Percentiles rank a stretch among this genome's conserved stretches.
These are phyloP conservation scores for Pseudorectes ferrugineus DNA, from an alignment of 2,113 vertebrate genomes.

Conservation along the genomic window DNA sequence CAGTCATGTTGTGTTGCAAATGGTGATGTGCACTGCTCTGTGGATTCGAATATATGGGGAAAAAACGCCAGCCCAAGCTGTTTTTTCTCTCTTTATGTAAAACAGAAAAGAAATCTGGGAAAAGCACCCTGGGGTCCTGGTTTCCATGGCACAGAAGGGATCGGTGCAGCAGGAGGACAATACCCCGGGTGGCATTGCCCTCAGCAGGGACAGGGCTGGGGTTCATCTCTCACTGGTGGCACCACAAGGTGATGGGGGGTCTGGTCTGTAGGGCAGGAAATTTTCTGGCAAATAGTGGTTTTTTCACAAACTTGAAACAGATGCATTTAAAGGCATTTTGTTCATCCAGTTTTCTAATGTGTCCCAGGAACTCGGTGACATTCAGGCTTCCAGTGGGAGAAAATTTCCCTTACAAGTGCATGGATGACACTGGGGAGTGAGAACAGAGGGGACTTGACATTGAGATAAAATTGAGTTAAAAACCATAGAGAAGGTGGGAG, in stretches of 20 bases:
- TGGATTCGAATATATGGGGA: neutral
- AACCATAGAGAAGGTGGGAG: neutral
- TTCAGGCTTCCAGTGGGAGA: neutral
- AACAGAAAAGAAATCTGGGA: neutral
- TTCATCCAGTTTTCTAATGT: accelerated
- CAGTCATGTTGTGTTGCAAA: accelerated
- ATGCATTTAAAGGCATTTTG: neutral
- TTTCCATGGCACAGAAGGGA: neutral
- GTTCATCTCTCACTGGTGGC: neutral
- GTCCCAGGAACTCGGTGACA: neutral
- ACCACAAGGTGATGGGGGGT: neutral
- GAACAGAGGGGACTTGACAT: neutral
- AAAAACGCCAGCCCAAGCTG: accelerated
- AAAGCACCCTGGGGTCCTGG: neutral
- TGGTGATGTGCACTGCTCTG: neutral
- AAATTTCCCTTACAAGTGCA: neutral
- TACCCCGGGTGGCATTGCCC: neutral
- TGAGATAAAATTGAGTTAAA: neutral
- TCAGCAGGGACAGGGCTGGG: neutral
- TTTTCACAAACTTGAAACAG: neutral
- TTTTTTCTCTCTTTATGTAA: neutral
- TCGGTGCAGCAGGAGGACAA: accelerated
- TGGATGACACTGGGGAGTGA: neutral
- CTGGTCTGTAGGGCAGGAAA: neutral
- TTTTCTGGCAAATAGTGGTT: neutral